A percentile compares a stretch with the other conserved stretches of the same genome.
phyloP scores from a whole-genome alignment of 2,888 invertebrate species.

The Hedychridium roseum region DNA sequence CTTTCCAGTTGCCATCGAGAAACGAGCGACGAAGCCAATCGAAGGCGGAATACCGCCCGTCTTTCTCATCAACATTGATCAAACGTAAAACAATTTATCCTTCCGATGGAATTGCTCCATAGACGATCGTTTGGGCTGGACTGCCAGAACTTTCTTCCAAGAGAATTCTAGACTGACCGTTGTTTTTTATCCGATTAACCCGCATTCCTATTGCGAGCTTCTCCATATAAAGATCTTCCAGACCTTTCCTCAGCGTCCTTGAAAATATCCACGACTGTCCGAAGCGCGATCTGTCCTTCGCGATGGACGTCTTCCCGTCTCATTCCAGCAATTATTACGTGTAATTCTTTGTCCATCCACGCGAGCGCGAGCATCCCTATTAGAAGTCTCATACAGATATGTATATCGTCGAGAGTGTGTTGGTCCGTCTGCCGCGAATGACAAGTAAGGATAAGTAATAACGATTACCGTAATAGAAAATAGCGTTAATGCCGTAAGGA shows the following conservation, averaged over 20 bases:
- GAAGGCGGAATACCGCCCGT: slow-evolving; percentile 24
- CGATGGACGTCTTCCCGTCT: neutral
- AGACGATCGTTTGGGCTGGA: too few relatives aligned
- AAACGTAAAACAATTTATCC: too few relatives aligned
- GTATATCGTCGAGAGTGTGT: slow-evolving; percentile 25
- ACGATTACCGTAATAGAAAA: slow-evolving; percentile 7
- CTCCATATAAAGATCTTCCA: too few relatives aligned
- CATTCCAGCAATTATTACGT: neutral
- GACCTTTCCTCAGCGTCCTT: too few relatives aligned
- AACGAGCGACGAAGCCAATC: slow-evolving; percentile 15
- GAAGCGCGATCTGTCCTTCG: neutral
- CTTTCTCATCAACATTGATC: slow-evolving; percentile 33
- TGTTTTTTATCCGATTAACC: too few relatives aligned
- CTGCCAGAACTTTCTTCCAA: too few relatives aligned
- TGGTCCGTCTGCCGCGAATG: slow-evolving; percentile 43
- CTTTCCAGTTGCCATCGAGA: slow-evolving; percentile 16
- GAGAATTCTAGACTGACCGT: too few relatives aligned
- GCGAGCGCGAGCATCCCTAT: neutral
- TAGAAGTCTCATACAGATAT: neutral
- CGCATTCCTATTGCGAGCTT: too few relatives aligned
- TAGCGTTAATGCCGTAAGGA: slow-evolving; percentile 12
- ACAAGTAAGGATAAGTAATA: slow-evolving; percentile 28
- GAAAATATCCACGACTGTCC: neutral
- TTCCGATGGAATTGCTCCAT: too few relatives aligned
- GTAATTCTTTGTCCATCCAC: neutral